phyloP scores from a whole-genome alignment of 2,797 vertebrate species.

The Falco naumanni region DNA sequence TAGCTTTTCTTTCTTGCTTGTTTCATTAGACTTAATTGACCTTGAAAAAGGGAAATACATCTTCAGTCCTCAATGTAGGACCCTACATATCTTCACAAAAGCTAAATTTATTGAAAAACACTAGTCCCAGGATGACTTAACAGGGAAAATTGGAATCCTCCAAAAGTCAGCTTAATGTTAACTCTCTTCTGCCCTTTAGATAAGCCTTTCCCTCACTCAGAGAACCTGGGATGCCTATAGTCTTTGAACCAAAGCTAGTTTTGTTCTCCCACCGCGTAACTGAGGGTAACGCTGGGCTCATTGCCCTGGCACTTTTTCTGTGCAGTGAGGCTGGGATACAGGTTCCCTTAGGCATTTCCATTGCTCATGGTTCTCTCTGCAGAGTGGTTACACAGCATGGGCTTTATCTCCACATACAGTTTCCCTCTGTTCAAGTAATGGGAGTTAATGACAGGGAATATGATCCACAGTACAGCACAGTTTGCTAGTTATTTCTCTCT shows the following conservation, averaged over 20 bases:
- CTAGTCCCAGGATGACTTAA: not conserved
- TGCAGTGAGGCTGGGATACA: not conserved
- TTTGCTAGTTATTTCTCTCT: not conserved
- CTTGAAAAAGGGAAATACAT: not conserved
- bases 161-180: not conserved
- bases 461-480: not conserved
- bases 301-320: not conserved
- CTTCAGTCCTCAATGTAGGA: not conserved
- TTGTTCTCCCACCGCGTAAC: not conserved
- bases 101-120: not conserved
- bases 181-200: not conserved
- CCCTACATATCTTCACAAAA: not conserved
- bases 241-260: not conserved
- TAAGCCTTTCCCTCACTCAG: not conserved
- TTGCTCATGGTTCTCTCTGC: not conserved
- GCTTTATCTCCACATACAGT: not conserved
- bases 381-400: not conserved
- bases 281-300: not conserved
- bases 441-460: not conserved
- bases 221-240: not conserved
- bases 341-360: not conserved
- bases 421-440: not conserved
- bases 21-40: not conserved
- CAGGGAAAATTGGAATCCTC: not conserved
- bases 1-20: not conserved